Percentiles rank a stretch among this genome's conserved stretches.
phyloP scores from a whole-genome alignment of 2,797 vertebrate species.

The Eulemur mongoz region DNA sequence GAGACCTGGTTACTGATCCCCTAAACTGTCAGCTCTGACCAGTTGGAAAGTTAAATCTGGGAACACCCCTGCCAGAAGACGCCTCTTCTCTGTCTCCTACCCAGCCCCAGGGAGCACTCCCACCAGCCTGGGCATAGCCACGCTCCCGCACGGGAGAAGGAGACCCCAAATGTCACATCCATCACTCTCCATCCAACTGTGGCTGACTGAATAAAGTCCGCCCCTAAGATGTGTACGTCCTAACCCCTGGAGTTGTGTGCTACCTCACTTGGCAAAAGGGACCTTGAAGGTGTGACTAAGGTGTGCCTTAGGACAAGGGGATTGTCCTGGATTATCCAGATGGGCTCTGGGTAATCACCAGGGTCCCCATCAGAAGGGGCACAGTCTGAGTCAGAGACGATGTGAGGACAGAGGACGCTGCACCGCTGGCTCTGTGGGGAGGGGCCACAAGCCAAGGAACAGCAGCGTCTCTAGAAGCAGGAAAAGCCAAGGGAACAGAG shows the following conservation, averaged over 20 bases:
- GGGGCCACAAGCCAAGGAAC: background rate
- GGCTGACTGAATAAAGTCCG: background rate
- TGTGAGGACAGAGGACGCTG: fast-evolving
- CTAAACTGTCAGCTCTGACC: fast-evolving
- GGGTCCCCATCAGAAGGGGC: fast-evolving
- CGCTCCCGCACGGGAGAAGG: background rate
- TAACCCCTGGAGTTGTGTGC: fast-evolving
- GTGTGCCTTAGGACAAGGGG: background rate
- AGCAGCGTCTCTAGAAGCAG: fast-evolving
- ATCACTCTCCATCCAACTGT: fast-evolving
- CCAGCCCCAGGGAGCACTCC: fast-evolving
- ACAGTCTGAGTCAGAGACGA: no score
- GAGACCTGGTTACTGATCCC: background rate
- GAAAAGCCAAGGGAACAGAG: background rate
- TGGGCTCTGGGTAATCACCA: no score
- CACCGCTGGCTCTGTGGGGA: fast-evolving
- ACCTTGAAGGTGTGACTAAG: background rate
- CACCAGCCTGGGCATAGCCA: fast-evolving
- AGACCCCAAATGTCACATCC: fast-evolving
- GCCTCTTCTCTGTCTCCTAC: no score
- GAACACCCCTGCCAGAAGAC: fast-evolving
- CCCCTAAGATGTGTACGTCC: fast-evolving
- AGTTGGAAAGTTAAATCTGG: background rate
- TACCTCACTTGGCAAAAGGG: background rate
- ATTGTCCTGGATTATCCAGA: fast-evolving